Conservation (phyloP, 2,113 vertebrate genomes). For the Thinocorus orbignyianus region DNA sequence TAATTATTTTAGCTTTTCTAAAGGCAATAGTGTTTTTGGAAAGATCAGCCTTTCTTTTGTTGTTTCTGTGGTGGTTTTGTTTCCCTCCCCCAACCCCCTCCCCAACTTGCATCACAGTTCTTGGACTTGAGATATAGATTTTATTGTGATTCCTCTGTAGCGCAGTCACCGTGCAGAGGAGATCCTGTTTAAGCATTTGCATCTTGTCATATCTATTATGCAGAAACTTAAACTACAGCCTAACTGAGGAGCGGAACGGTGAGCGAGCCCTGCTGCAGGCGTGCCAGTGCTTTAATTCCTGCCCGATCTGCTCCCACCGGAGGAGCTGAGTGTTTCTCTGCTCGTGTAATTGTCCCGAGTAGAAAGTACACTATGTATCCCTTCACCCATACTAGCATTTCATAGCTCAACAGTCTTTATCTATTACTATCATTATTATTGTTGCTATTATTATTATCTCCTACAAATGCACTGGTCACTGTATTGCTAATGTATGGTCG, state of each 20-base stretch:
- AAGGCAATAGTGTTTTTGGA: background rate
- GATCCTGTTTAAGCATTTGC: conserved; percentile 26
- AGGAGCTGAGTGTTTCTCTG: background rate
- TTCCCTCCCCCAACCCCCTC: too few species aligned
- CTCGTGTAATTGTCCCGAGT: background rate
- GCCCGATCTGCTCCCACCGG: background rate
- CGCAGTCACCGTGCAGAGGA: background rate
- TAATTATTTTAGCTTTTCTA: conserved; percentile 41
- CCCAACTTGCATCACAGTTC: background rate
- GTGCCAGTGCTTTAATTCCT: background rate
- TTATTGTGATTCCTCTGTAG: background rate
- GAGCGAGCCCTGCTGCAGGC: background rate
- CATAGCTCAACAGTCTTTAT: background rate
- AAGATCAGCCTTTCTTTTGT: background rate
- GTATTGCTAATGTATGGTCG: conserved; percentile 45
- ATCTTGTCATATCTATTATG: background rate
- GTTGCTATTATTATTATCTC: background rate
- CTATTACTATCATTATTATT: background rate
- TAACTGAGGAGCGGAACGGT: background rate
- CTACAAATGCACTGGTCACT: background rate
- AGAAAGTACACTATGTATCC: background rate
- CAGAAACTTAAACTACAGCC: background rate
- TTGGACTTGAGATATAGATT: background rate
- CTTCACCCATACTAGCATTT: background rate
- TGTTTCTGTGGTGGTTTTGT: background rate